phyloP scores from a whole-genome alignment of 2,888 invertebrate species.

The Aleiodes alternator region DNA sequence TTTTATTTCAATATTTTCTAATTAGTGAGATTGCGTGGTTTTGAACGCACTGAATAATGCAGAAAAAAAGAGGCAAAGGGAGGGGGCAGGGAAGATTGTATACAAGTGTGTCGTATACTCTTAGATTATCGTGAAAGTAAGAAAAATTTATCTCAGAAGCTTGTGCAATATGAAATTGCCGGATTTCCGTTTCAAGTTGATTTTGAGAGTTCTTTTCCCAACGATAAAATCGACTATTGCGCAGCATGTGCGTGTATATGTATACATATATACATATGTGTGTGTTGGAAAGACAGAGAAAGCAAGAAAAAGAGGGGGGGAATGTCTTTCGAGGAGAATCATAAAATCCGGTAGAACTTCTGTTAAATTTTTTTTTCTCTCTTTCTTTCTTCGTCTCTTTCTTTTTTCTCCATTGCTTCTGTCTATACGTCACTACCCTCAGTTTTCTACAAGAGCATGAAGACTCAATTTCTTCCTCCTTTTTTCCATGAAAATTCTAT shows the following conservation, averaged over 20 bases:
- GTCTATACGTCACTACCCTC: background rate
- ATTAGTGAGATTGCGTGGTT: no score
- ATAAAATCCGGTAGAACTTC: conserved; percentile 32
- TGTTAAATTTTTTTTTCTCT: conserved; percentile 20
- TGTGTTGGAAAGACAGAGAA: background rate
- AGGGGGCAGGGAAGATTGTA: background rate
- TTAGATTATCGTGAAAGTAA: conserved; percentile 26
- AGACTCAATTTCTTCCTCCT: background rate
- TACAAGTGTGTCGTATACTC: background rate
- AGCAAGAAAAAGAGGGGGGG: no score
- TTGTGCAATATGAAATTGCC: conserved; percentile 24
- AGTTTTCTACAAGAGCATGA: conserved; percentile 22
- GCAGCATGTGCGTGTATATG: background rate
- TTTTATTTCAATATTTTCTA: no score
- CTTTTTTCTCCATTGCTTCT: conserved; percentile 20
- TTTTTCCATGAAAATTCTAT: background rate
- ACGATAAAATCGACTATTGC: conserved; percentile 32
- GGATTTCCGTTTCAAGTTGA: conserved; percentile 36
- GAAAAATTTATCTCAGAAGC: conserved; percentile 21
- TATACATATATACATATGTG: no score
- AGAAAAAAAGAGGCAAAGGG: background rate
- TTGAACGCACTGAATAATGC: no score
- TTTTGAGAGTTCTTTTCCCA: conserved; percentile 32
- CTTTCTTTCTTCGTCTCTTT: no score
- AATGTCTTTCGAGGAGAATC: conserved; percentile 27